Conservation (phyloP, 2,888 invertebrate genomes). For the Drosophila neotestacea region DNA sequence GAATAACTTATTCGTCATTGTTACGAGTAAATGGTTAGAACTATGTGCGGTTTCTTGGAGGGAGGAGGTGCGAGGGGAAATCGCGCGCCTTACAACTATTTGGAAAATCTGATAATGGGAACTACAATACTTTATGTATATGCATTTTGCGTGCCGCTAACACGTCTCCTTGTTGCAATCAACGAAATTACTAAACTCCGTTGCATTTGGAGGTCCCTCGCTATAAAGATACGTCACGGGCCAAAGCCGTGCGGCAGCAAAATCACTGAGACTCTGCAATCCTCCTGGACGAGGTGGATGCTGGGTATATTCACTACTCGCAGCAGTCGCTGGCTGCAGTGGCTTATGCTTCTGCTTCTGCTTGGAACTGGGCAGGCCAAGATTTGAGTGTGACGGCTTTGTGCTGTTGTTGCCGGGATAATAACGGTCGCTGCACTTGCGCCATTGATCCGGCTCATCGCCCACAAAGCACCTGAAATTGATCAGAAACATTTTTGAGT, state of each 20-base stretch:
- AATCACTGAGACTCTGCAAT: slow-evolving; percentile 83
- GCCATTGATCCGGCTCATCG: slow-evolving; percentile 91
- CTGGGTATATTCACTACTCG: slow-evolving; percentile 79
- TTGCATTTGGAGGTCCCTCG: slow-evolving; percentile 91
- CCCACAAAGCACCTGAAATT: slow-evolving; percentile 93
- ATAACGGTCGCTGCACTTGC: slow-evolving; percentile 94
- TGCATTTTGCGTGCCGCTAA: slow-evolving; percentile 62
- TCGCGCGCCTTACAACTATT: slow-evolving; percentile 35
- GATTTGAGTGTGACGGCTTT: slow-evolving; percentile 84
- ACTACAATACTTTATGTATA: slow-evolving; percentile 27
- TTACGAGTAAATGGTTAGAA: slow-evolving; percentile 34
- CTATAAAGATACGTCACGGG: slow-evolving; percentile 93
- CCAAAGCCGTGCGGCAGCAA: slow-evolving; percentile 88
- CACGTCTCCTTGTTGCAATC: slow-evolving; percentile 85
- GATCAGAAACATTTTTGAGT: slow-evolving; percentile 10
- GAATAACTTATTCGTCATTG: slow-evolving; percentile 59
- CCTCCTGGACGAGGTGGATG: slow-evolving; percentile 84
- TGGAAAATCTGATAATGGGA: slow-evolving; percentile 43
- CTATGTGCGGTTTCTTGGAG: slow-evolving; percentile 19
- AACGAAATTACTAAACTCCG: slow-evolving; percentile 86
- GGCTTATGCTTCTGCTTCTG: slow-evolving; percentile 75
- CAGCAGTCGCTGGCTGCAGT: slow-evolving; percentile 65
- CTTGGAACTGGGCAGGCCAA: slow-evolving; percentile 83
- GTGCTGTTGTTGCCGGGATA: slow-evolving; percentile 86
- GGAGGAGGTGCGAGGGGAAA: not conserved